Evolutionary conservation across 2,888 invertebrate species (phyloP).

Genomic region (Imbricaverruca yamaguchii): DNA sequence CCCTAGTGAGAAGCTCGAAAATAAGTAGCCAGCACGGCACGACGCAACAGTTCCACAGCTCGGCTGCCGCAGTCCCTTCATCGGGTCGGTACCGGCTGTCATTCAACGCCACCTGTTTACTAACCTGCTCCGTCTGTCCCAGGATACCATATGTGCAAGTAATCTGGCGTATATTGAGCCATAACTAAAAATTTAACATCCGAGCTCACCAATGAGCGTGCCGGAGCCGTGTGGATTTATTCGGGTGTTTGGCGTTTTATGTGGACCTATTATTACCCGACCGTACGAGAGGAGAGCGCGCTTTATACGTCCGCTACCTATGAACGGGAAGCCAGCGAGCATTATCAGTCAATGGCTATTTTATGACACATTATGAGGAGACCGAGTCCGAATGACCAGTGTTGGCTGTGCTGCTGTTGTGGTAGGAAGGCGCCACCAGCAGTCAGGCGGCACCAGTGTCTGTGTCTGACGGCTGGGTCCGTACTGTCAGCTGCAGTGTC

Average conservation of each 20-base stretch:
- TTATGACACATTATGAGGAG: constrained; percentile 20
- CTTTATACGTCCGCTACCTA: constrained; percentile 17
- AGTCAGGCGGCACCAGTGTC: too few species aligned
- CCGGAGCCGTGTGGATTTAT: not conserved
- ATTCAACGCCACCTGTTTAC: not conserved
- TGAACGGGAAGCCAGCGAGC: constrained; percentile 8
- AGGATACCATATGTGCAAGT: constrained; percentile 15
- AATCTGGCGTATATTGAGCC: constrained; percentile 16
- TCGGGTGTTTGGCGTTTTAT: constrained; percentile 20
- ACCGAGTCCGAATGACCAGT: constrained; percentile 10
- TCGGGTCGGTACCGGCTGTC: too few species aligned
- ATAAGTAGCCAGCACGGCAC: too few species aligned
- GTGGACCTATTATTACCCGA: constrained; percentile 17
- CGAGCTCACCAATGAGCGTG: constrained; percentile 2
- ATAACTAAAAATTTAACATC: constrained; percentile 16
- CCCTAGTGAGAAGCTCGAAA: too few species aligned
- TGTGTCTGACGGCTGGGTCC: not conserved
- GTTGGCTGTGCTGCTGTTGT: not conserved
- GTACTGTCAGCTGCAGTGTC: not conserved
- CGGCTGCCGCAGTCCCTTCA: too few species aligned
- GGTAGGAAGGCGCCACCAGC: not conserved
- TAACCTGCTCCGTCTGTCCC: not conserved
- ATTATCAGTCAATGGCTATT: constrained; percentile 21
- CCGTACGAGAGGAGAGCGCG: not conserved
- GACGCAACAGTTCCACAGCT: too few species aligned